Evolutionary conservation across 1,140 invertebrate genomes (phyloP), one percentile per base, ranked within the genome.

Genomic region (Ctenoplectra terminalis): DNA sequence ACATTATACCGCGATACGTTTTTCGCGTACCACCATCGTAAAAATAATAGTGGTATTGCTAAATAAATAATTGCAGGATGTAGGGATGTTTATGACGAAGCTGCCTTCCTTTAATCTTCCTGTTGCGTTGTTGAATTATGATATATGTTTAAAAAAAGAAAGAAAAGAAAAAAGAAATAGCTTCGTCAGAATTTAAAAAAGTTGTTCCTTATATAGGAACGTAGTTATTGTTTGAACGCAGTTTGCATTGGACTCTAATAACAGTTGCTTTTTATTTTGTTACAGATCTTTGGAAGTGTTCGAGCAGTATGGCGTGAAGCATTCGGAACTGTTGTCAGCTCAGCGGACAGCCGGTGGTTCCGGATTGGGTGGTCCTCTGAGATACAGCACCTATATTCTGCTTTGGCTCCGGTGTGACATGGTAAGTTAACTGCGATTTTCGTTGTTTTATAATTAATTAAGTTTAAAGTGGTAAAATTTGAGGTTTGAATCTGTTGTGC

Each of bases 391-490:
- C 86, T 95, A 95, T 1, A 92, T 97, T 82, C 95, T 99, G 29
- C 94, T 99, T 9, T 98, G 97, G 98, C 92, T 99, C 1, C 95
- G 96, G 83, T 98, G 97, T 91, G 95, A 98, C 82, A 95, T 97
- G 95, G 96, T 96, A 92, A 69, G 76, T 79, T 1, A 13, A 52
- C 4, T 37, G 46, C 56, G 26, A 58, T 17, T 76, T 60, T 56
- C 2, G 4, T 34, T 26, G 46, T 63, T 54, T 58, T 52, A 31
- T 31, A 15, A 54, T 60, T 64, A 6, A 46, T 43, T n/a, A 17
- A n/a, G n/a, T 8, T 9, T 0, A 1, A 1, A 23, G 29, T 0
- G 8, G 34, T 4, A 8, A 15, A 1, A 1, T 31, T 37, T 29
- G 17, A 50, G 4, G 15, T 31, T 31, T n/a, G n/a, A n/a, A n/a